A percentile compares a stretch with the other conserved stretches of the same genome.
Conservation (phyloP, 2,888 invertebrate genomes). For the Cryptocephalus primarius region DNA sequence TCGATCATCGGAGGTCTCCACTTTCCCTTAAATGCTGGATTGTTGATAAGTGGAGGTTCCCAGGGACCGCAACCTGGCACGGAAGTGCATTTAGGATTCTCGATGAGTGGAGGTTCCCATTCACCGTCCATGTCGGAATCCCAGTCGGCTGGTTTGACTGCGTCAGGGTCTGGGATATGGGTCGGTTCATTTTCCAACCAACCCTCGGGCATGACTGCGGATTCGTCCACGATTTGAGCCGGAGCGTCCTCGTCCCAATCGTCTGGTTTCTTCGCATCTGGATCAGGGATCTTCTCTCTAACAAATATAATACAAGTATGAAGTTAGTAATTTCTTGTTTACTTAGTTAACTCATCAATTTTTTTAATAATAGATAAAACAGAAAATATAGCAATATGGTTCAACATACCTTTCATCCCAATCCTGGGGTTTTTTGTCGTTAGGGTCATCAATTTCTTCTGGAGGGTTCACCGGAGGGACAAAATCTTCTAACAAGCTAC, state of each 20-base stretch:
- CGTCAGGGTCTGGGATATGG: conserved; percentile 75
- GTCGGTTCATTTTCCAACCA: conserved; percentile 90
- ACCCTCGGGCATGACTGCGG: conserved; percentile 74
- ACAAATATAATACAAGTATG: too few species aligned
- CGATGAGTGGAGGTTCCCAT: conserved; percentile 92
- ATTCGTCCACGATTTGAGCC: conserved; percentile 75
- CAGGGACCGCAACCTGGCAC: conserved; percentile 81
- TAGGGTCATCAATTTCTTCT: conserved; percentile 85
- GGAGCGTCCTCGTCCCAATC: conserved; percentile 97
- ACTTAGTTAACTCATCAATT: too few species aligned
- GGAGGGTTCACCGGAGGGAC: conserved; percentile 92
- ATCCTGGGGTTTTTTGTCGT: conserved; percentile 73
- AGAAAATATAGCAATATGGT: too few species aligned
- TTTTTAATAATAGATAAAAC: too few species aligned
- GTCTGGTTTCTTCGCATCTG: conserved; percentile 70
- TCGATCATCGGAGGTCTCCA: conserved; percentile 86
- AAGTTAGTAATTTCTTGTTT: too few species aligned
- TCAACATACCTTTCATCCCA: conserved; percentile 79
- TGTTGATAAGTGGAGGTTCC: conserved; percentile 73
- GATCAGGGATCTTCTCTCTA: conserved; percentile 38
- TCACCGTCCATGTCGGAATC: conserved; percentile 97
- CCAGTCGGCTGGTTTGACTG: conserved; percentile 89
- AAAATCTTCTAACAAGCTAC: conserved; percentile 81
- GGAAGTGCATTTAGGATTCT: conserved; percentile 74
- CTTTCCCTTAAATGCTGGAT: conserved; percentile 85